Evolutionary conservation across 2,888 invertebrate species (phyloP).

Genomic region (Bruchidius siliquastri): DNA sequence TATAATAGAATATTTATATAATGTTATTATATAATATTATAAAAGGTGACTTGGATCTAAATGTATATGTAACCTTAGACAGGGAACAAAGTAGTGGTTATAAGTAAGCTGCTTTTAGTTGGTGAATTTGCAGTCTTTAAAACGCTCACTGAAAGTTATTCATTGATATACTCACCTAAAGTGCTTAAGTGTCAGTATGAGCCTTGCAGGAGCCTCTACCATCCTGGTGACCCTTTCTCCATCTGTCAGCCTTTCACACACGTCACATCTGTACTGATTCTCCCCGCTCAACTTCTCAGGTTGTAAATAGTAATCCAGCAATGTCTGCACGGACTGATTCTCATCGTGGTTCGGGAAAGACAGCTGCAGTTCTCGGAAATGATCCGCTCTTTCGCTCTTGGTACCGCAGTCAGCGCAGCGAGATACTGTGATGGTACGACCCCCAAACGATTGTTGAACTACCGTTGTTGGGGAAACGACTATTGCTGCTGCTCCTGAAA

Average conservation of each 20-base stretch:
- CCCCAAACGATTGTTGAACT: constrained; percentile 72
- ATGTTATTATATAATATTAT: too few species aligned
- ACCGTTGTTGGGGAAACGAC: constrained; percentile 42
- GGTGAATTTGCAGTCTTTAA: too few species aligned
- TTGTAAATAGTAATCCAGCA: constrained; percentile 72
- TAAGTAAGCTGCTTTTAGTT: too few species aligned
- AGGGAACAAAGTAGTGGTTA: too few species aligned
- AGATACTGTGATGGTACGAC: constrained; percentile 68
- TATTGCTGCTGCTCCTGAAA: constrained; percentile 27
- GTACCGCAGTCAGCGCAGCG: constrained; percentile 69
- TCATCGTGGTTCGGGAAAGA: constrained; percentile 59
- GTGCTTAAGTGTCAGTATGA: constrained; percentile 76
- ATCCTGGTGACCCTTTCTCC: constrained; percentile 69
- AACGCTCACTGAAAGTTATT: background rate
- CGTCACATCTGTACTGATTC: constrained; percentile 77
- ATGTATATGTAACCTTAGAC: too few species aligned
- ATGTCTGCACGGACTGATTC: constrained; percentile 66
- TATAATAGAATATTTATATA: too few species aligned
- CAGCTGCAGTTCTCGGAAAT: constrained; percentile 75
- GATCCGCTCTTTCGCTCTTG: constrained; percentile 69
- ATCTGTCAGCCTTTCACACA: constrained; percentile 69
- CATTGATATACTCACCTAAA: constrained; percentile 46
- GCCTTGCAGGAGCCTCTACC: constrained; percentile 68
- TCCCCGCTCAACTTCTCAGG: constrained; percentile 75
- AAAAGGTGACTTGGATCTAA: too few species aligned